Base-by-base conservation (phyloP, 2,888 invertebrate genomes). In the Erpobdella octoculata region DNA sequence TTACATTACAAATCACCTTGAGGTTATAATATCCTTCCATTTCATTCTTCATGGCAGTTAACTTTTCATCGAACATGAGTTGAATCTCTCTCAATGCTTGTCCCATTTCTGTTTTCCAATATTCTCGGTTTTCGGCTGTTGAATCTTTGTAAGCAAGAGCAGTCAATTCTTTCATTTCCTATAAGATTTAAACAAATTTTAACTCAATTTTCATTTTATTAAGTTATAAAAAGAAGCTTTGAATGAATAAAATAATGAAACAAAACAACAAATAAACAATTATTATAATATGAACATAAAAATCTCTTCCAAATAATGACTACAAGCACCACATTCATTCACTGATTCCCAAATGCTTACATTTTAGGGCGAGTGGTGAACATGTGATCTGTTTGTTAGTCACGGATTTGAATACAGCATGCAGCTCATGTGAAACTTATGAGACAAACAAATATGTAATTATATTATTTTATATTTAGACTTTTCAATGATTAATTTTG, bases 61-160 rank as follows among this genome's bases (percentile, higher is more conserved):
- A 78, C 76, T 84, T 83, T 77, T 79, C 78, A 75, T 86, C 85
- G 77, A 85, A 86, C 76, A 85, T 85, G 61, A 78, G 78, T 76
- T 86, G 84, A 75, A 86, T 85, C 76, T 86, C 85, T 46, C 84
- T 78, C 75, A 86, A 84, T 59, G 85, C 85, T 72, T 81, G 79
- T 2, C 84, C 81, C 71, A 86, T 78, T 76, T 86, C 86, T 77
- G 83, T 84, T 79, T 85, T 84, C 84, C 86, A 86, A 82, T 82
- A 86, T 76, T 85, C 85, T 37, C 85, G 80, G 81, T 86, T 85
- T 77, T 86, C 85, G 62, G 81, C 81, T 1, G 85, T 85, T 1
- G 85, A 85, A 77, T 85, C 85, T 46, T 85, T 80, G 77, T 84
- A 83, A 31, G 71, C 71, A 31, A 71, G 71, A 35, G 48, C 71